Evolutionary conservation across 2,797 vertebrate species (phyloP).

Genomic region (Glyptemys insculpta): DNA sequence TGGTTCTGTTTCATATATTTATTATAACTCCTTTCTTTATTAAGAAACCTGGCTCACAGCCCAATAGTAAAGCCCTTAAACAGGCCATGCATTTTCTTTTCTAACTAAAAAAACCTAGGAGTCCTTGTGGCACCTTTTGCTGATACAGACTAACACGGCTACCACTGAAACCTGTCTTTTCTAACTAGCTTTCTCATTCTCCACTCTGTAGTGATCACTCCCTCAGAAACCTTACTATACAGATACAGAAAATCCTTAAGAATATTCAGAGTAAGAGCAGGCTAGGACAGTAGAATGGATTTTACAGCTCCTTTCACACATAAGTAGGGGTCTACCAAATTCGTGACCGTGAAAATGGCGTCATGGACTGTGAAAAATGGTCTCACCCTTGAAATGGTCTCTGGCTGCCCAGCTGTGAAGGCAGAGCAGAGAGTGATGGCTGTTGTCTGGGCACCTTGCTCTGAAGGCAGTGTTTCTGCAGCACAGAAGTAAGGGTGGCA

Average conservation of each 20-base stretch:
- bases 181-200: background rate
- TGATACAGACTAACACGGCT: no score
- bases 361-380: background rate
- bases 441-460: no score
- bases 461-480: background rate
- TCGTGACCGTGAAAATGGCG: background rate
- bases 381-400: background rate
- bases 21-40: background rate
- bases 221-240: background rate
- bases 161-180: background rate
- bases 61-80: background rate
- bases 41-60: background rate
- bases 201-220: background rate
- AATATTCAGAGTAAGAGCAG: fast-evolving
- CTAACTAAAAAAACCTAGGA: background rate
- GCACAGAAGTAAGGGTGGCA: background rate
- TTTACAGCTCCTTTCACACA: fast-evolving
- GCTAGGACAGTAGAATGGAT: background rate
- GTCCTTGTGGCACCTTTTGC: no score
- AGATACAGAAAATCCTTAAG: background rate
- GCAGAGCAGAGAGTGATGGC: no score
- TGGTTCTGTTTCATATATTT: background rate
- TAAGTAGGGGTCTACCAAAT: background rate
- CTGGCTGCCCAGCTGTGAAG: background rate
- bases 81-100: background rate